These are phyloP conservation scores for Zoroaster sp. DNA, from an alignment of 53 echinoderm and acorn worm species.

Conservation along the genomic window DNA sequence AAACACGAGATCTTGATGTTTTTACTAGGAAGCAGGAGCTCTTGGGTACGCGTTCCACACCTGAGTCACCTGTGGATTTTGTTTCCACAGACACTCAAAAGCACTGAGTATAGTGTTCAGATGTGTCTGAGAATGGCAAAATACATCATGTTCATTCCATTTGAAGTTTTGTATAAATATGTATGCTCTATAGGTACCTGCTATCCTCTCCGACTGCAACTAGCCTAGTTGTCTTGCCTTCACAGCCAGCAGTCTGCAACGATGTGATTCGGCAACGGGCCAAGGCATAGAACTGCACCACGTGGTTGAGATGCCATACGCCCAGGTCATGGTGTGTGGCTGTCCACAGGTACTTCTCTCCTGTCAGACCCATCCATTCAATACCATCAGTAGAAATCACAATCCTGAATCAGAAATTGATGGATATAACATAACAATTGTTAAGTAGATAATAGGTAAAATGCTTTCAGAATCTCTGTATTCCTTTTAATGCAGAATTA, in stretches of 20 bases:
- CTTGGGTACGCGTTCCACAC: too few relatives aligned
- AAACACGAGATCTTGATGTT: too few relatives aligned
- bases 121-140: too few relatives aligned
- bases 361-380: slow-evolving; percentile 92
- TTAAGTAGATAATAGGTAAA: too few relatives aligned
- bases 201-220: slow-evolving; percentile 96
- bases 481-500: too few relatives aligned
- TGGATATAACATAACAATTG: too few relatives aligned
- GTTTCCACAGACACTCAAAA: too few relatives aligned
- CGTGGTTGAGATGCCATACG: slow-evolving; percentile 85
- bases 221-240: slow-evolving; percentile 78
- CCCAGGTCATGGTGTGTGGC: slow-evolving; percentile 78
- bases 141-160: too few relatives aligned
- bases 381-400: slow-evolving; percentile 86
- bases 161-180: not conserved
- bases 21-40: too few relatives aligned
- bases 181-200: slow-evolving; percentile 56
- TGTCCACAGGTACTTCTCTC: slow-evolving; percentile 89
- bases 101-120: too few relatives aligned
- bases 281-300: slow-evolving; percentile 85
- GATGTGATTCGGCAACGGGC: slow-evolving; percentile 78
- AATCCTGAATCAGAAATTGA: slow-evolving; percentile 47
- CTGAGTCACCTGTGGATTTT: too few relatives aligned
- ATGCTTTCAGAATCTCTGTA: too few relatives aligned
- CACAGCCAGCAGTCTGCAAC: slow-evolving; percentile 64